Base-by-base conservation (phyloP, 2,888 invertebrate species). In the Halictus quadricinctus region DNA sequence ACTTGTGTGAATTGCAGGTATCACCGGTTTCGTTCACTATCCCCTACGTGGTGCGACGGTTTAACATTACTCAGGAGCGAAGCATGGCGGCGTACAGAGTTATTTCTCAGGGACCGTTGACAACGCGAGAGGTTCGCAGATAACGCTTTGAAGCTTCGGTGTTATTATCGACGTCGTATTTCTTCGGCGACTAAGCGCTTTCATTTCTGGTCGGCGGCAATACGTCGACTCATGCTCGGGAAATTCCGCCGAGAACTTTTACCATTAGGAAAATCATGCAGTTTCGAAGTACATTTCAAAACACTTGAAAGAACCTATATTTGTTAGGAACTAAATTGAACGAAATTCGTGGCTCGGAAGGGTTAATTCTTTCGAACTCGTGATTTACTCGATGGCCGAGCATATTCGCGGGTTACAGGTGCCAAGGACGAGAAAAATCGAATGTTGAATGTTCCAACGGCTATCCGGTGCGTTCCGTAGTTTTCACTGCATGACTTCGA, bases 41-140 rank as follows among this genome's bases (percentile, higher is more conserved):
- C n/a, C 46, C 72, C 46, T 21, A 76, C 70, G 72, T 50, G 29
- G 74, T 70, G 73, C 76, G 75, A 73, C 36, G 77, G 83, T 85
- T 80, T 89, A 89, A 83, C 87, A 82, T 86, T 86, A 86, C 81
- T 84, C 72, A 76, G 80, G 74, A 84, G 72, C 79, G 75, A 69
- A 72, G 86, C 86, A 86, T 78, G 84, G 84, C 82, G 88, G 54
- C 21, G 85, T 83, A 86, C 88, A 85, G 85, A 84, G 84, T 86
- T 86, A 36, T 81, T 86, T 89, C 85, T 83, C 84, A 79, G 76
- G n/a, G 73, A 58, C 87, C 69, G 80, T 80, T 82, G 87, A 88
- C 82, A 85, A 87, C 88, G 72, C 88, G 72, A 50, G 76, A 82
- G 21, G 70, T 41, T 41, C 13, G 50, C 41, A 83, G 86, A 81